phyloP scores from a whole-genome alignment of 1,140 invertebrate genomes.

The Belonocnema kinseyi region DNA sequence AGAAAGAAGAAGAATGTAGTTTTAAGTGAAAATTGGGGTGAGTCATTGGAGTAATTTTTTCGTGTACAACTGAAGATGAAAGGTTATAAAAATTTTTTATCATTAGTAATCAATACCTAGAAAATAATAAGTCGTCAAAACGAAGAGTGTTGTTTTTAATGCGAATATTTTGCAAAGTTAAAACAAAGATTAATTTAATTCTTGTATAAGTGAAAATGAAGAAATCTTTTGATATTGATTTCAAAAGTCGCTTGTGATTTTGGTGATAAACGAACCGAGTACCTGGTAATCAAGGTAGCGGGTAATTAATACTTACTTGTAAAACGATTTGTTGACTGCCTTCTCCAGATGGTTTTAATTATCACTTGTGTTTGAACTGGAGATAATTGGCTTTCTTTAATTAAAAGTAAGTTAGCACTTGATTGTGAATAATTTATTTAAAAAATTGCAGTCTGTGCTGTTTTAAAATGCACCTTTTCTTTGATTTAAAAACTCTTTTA shows the following conservation, averaged over 20 bases:
- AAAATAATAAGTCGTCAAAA: too few species aligned
- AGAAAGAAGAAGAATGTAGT: too few species aligned
- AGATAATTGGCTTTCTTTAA: slow-evolving; percentile 67
- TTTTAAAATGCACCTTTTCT: not conserved
- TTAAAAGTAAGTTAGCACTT: slow-evolving; percentile 54
- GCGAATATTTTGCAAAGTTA: too few species aligned
- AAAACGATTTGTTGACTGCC: slow-evolving; percentile 57
- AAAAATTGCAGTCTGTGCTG: slow-evolving; percentile 24
- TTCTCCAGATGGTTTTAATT: slow-evolving; percentile 61
- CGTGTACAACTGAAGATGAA: too few species aligned
- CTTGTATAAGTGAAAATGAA: too few species aligned
- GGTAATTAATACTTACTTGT: slow-evolving; percentile 48
- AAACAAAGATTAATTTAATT: too few species aligned
- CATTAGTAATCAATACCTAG: too few species aligned
- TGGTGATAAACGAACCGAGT: not conserved
- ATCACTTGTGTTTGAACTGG: slow-evolving; percentile 61
- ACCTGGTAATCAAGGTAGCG: not conserved
- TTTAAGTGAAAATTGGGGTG: too few species aligned
- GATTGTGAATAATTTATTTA: slow-evolving; percentile 42
- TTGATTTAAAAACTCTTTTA: not conserved
- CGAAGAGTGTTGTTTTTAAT: too few species aligned
- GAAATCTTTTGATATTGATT: not conserved
- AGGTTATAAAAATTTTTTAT: too few species aligned
- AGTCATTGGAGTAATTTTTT: too few species aligned
- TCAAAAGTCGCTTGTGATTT: not conserved